A percentile compares a stretch with the other conserved stretches of the same genome.
Evolutionary conservation across 2,888 invertebrate genomes (phyloP).

Genomic region (Coecobrya sp.): DNA sequence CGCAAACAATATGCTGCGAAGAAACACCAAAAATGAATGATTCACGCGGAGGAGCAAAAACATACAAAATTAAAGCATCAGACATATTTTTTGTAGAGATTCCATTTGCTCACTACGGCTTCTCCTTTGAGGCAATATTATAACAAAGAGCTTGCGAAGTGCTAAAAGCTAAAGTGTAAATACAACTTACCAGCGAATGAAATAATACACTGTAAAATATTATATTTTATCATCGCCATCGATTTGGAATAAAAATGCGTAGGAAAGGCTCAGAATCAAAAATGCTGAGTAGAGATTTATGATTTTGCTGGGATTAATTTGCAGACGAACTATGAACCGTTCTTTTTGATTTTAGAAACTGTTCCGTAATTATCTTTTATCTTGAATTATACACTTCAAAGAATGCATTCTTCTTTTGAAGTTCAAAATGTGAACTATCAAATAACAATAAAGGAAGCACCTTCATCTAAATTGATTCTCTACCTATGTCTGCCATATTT

Average conservation of each 20-base stretch:
- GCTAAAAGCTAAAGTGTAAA: too few relatives aligned
- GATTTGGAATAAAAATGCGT: not conserved
- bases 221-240: slow-evolving; percentile 13
- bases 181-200: too few relatives aligned
- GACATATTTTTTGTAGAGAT: not conserved
- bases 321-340: slow-evolving; percentile 31
- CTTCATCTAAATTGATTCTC: slow-evolving; percentile 7
- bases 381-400: not conserved
- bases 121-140: too few relatives aligned
- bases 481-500: not conserved
- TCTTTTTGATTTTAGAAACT: slow-evolving; percentile 62
- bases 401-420: not conserved
- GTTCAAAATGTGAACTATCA: not conserved
- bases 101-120: too few relatives aligned
- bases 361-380: slow-evolving; percentile 47
- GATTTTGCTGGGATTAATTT: slow-evolving; percentile 27
- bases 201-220: too few relatives aligned
- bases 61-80: not conserved
- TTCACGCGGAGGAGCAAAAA: slow-evolving; percentile 3
- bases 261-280: not conserved
- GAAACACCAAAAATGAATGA: not conserved
- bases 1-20: slow-evolving; percentile 7
- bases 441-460: slow-evolving; percentile 43
- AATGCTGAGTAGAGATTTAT: not conserved
- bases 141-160: too few relatives aligned